Evolutionary conservation across 2,113 vertebrate species (phyloP).

Genomic region (Callorhinus ursinus): DNA sequence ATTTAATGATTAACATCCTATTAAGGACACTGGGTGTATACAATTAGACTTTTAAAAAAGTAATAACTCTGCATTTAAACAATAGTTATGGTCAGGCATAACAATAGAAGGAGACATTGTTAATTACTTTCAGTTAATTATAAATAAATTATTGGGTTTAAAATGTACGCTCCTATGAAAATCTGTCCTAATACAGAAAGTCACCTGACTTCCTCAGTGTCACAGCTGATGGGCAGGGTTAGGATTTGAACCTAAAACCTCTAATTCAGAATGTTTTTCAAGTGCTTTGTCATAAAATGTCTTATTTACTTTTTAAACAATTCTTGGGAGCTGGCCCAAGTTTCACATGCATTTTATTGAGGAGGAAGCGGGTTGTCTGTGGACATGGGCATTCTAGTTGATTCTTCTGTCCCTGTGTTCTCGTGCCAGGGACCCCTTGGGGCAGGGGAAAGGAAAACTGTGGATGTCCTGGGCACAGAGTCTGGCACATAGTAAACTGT

Average conservation of each 20-base stretch:
- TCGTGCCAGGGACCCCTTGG: neutral
- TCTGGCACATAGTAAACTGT: neutral
- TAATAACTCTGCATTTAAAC: conserved; percentile 25
- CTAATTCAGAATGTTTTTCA: neutral
- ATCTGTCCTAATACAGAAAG: neutral
- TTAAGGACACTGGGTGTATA: conserved; percentile 31
- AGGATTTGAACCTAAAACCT: neutral
- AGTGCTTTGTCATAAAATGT: neutral
- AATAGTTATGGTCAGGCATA: neutral
- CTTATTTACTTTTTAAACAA: neutral
- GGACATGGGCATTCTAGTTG: neutral
- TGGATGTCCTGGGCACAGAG: neutral
- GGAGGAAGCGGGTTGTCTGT: neutral
- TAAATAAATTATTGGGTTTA: conserved; percentile 23
- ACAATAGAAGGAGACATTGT: neutral
- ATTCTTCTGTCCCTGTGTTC: neutral
- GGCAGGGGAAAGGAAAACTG: neutral
- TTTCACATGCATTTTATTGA: rapidly evolving
- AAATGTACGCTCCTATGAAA: conserved; percentile 24
- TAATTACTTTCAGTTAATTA: conserved; percentile 54
- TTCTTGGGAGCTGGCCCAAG: neutral
- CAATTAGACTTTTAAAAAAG: conserved; percentile 34
- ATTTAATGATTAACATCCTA: conserved; percentile 20
- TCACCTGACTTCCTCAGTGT: neutral
- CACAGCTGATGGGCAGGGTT: neutral